Evolutionary conservation across 2,797 vertebrate species (phyloP).

Genomic region (Decapterus maruadsi): DNA sequence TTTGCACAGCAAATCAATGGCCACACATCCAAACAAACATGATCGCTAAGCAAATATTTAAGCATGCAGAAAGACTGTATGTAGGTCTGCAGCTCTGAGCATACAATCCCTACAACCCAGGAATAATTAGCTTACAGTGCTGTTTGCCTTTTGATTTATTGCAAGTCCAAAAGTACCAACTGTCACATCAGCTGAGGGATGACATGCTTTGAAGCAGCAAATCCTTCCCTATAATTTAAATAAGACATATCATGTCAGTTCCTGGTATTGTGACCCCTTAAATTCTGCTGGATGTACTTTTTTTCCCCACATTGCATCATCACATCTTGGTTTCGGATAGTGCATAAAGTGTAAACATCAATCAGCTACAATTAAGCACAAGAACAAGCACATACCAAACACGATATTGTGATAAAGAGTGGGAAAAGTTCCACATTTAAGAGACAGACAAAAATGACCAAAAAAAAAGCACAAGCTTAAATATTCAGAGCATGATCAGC

Average conservation of each 20-base stretch:
- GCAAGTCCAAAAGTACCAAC: constrained; percentile 67
- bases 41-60: constrained; percentile 84
- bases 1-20: constrained; percentile 81
- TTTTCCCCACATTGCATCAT: background rate
- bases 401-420: background rate
- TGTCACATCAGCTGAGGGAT: constrained; percentile 64
- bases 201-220: constrained; percentile 59
- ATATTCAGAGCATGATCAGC: constrained; percentile 19
- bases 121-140: constrained; percentile 77
- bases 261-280: background rate
- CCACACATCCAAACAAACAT: constrained; percentile 80
- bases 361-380: background rate
- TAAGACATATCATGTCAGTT: constrained; percentile 29
- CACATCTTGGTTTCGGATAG: background rate
- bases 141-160: constrained; percentile 81
- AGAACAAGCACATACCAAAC: background rate
- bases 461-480: background rate
- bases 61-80: constrained; percentile 68
- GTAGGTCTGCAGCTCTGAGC: constrained; percentile 68
- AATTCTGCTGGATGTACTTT: background rate
- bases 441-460: constrained; percentile 15
- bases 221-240: constrained; percentile 50
- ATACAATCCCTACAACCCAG: constrained; percentile 71
- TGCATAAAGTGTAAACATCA: background rate
- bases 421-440: constrained; percentile 24